A percentile compares a stretch with the other conserved stretches of the same genome.
phyloP scores from a whole-genome alignment of 2,113 vertebrate genomes.

The Melanerpes aurifrons region DNA sequence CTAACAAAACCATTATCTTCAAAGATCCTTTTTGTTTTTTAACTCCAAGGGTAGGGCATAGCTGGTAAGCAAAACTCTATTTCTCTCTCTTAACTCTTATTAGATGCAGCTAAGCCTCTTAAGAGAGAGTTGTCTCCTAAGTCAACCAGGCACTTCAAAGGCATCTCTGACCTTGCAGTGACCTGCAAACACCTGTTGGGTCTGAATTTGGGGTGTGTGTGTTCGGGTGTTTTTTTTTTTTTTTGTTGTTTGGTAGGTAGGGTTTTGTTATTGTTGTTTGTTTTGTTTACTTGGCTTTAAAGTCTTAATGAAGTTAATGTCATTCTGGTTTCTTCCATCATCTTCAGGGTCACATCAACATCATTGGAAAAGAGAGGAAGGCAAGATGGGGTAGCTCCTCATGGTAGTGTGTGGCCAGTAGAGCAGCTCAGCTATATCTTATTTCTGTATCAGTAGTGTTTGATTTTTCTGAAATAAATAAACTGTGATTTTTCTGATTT shows the following conservation, averaged over 20 bases:
- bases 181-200: background rate
- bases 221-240: too few species aligned
- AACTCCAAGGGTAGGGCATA: background rate
- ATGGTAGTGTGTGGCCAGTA: background rate
- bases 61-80: background rate
- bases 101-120: too few species aligned
- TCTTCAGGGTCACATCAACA: background rate
- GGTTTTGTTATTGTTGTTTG: too few species aligned
- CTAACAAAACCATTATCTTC: background rate
- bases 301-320: rapidly evolving
- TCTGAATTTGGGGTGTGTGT: background rate
- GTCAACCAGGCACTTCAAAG: background rate
- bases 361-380: rapidly evolving
- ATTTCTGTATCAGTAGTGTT: background rate
- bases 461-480: background rate
- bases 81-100: background rate
- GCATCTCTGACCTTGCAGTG: background rate
- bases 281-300: background rate
- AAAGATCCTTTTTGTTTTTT: background rate
- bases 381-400: background rate
- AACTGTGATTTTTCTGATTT: background rate
- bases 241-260: background rate
- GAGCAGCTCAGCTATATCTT: background rate
- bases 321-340: background rate
- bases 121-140: background rate